A percentile compares a stretch with the other conserved stretches of the same genome.
These are phyloP conservation scores for Phylloscopus collybita DNA, from an alignment of 2,797 vertebrate genomes.

Conservation along the genomic window DNA sequence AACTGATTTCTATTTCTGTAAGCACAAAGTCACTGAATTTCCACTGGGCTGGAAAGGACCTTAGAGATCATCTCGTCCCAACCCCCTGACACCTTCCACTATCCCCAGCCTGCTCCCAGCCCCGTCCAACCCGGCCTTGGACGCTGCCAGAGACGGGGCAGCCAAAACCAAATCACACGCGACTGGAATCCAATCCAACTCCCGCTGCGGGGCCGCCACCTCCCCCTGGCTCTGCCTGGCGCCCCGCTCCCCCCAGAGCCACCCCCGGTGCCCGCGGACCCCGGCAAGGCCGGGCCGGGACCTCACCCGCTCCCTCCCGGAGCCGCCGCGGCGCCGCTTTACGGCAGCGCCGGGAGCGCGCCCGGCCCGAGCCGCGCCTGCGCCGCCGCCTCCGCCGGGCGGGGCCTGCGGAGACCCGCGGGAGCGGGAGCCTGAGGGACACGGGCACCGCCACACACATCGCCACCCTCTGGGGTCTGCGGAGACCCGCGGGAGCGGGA, in stretches of 20 bases:
- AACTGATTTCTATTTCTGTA: neutral
- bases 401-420: neutral
- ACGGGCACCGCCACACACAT: neutral
- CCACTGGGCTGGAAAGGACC: neutral
- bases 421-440: neutral
- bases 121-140: neutral
- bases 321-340: neutral
- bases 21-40: neutral
- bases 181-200: neutral
- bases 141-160: neutral
- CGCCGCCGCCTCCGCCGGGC: neutral
- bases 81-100: neutral
- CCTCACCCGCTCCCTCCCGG: neutral
- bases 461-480: neutral
- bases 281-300: neutral
- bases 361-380: neutral
- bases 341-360: neutral
- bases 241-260: neutral
- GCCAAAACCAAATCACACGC: neutral
- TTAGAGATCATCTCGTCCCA: neutral
- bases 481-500: too few relatives aligned
- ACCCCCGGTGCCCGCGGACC: neutral
- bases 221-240: neutral
- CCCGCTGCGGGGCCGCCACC: neutral
- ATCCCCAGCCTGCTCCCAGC: neutral